phyloP scores from a whole-genome alignment of 2,113 vertebrate genomes.

The Burhinus oedicnemus region DNA sequence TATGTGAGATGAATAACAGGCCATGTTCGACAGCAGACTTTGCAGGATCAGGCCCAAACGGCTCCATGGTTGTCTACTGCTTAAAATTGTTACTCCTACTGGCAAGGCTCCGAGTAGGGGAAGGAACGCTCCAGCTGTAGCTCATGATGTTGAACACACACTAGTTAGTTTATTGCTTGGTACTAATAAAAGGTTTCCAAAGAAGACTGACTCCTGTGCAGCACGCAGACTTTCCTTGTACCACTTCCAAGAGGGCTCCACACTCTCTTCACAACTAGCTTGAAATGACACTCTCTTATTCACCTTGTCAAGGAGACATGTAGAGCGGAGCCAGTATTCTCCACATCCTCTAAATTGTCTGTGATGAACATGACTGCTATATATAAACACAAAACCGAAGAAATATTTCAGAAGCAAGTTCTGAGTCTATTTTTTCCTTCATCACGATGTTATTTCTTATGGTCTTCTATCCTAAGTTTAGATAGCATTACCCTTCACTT shows the following conservation, averaged over 20 bases:
- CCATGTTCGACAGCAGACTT: background rate
- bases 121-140: background rate
- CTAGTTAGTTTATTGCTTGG: slow-evolving; percentile 27
- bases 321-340: background rate
- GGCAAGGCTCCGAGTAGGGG: background rate
- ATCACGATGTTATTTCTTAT: background rate
- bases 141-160: slow-evolving; percentile 45
- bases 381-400: slow-evolving; percentile 3
- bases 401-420: slow-evolving; percentile 9
- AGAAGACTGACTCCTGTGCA: slow-evolving; percentile 50
- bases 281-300: slow-evolving; percentile 9
- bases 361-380: background rate
- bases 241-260: background rate
- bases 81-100: background rate
- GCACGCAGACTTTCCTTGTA: slow-evolving; percentile 15
- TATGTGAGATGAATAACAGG: background rate
- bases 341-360: background rate
- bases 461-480: background rate
- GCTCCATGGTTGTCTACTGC: background rate
- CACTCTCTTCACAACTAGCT: background rate
- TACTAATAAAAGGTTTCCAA: slow-evolving; percentile 57
- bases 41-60: background rate
- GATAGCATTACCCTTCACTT: background rate
- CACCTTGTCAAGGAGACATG: slow-evolving; percentile 13
- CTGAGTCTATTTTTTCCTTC: background rate